Base-by-base conservation (phyloP, 1,140 invertebrate genomes). In the Heliconius himera region DNA sequence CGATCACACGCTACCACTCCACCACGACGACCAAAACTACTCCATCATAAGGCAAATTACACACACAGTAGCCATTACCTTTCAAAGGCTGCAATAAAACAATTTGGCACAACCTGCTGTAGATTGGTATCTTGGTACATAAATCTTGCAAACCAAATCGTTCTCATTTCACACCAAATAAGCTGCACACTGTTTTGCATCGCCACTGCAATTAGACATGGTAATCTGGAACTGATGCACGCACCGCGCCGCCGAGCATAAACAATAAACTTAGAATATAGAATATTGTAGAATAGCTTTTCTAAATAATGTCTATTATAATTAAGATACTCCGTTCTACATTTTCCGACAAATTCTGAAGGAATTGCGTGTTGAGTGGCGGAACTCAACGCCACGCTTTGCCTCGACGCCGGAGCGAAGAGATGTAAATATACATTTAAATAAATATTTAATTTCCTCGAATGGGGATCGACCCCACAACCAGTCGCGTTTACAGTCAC, bases 101-200 rank as follows among this genome's bases (percentile, higher is more conserved):
- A 89, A 91, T 91, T 87, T 84, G 73, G 75, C 73, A 81, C 82
- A 87, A 89, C 87, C 87, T 88, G 88, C 86, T 88, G 60, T 66
- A 87, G 83, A 85, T 89, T 85, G 90, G 90, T 91, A 91, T 89
- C 84, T 74, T 41, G 75, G 70, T 46, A 83, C 91, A 88, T 91
- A 91, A 91, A 91, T 92, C 88, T 89, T 87, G 78, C 86, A 86
- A 88, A 85, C 87, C 85, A 90, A 91, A 90, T 92, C 84, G 87
- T 90, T 92, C 88, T 89, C 90, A 91, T 91, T 91, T 92, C 87
- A 90, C 91, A 92, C 90, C 87, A 88, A 92, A 92, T 92, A 92
- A 91, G 87, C 90, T 90, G 89, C 88, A 82, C 81, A 72, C 70
- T 72, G 70, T 38, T 36, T 51, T 56, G 66, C 79, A 78, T 81